phyloP scores from a whole-genome alignment of 2,797 vertebrate species.

The Galaxias olidus region DNA sequence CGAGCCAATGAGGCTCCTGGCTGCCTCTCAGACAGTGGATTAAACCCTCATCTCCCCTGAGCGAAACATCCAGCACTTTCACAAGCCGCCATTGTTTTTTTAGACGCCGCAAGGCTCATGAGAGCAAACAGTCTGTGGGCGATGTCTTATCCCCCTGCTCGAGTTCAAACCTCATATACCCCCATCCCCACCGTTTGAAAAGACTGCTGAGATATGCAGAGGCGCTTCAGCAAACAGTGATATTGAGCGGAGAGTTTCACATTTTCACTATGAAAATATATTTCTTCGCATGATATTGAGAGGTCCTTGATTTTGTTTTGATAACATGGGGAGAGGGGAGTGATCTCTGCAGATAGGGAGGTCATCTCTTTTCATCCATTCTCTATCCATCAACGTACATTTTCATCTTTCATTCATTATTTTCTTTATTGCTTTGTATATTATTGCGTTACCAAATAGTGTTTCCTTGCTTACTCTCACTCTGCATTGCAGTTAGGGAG shows the following conservation, averaged over 20 bases:
- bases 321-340: constrained; percentile 6
- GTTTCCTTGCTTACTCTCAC: background rate
- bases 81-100: constrained; percentile 4
- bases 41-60: constrained; percentile 35
- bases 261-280: constrained; percentile 15
- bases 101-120: constrained; percentile 28
- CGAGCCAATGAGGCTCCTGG: constrained; percentile 27
- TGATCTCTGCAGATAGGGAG: constrained; percentile 4
- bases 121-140: constrained; percentile 43
- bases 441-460: background rate
- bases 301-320: constrained; percentile 11
- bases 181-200: constrained; percentile 7
- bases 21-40: constrained; percentile 38
- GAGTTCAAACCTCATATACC: constrained; percentile 39
- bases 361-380: constrained; percentile 6
- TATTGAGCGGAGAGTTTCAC: constrained; percentile 29
- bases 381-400: background rate
- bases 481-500: background rate
- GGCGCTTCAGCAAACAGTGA: constrained; percentile 39
- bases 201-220: constrained; percentile 7
- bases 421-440: background rate
- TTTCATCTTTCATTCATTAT: constrained; percentile 2
- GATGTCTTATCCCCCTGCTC: constrained; percentile 22
- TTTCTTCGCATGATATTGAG: constrained; percentile 14
- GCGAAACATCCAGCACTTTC: constrained; percentile 30